Base-by-base conservation (phyloP, 2,888 invertebrate species). In the Mythimna albipuncta region DNA sequence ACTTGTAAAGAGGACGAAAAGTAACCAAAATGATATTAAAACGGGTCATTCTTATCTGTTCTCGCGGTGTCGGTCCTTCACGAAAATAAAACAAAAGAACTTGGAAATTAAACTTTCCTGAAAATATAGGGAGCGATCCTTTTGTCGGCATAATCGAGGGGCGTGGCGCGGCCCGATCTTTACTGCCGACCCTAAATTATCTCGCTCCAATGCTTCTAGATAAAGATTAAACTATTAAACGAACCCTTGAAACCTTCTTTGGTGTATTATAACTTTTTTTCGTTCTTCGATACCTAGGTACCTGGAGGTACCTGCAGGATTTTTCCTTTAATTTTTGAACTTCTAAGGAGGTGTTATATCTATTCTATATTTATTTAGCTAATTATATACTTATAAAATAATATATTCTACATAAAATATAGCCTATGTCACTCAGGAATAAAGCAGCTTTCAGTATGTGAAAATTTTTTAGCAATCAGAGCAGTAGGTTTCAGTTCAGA, bases 171-270 rank as follows among this genome's bases (percentile, higher is more conserved):
- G 26, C 73, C 70, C 82, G 89, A 90, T 91, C 88, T 90, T 87
- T 87, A 83, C 77, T 72, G 72, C 78, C 78, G 80, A 85, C 89
- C 89, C 85, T 85, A 89, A 90, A 93, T 93, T 91, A 92, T 91
- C 85, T 85, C 90, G 83, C 85, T 85, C 85, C 89, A 89, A 87
- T 86, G 91, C 86, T 75, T 88, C 80, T 81, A 87, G 89, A 93
- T 90, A 92, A 92, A 91, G 92, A 92, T 92, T 91, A 90, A 89
- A 87, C 87, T 88, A 91, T 92, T 90, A 91, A 85, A 84, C 70
- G 83, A 72, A 84, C 67, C 77, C 65, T 75, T 47, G 57, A 72
- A 77, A 72, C 69, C 76, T 79, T 73, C 41, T 70, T 72, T 72
- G 81, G 80, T 75, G 75, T 82, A 85, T 82, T 82, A 82, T 76